Evolutionary conservation across 2,888 invertebrate species (phyloP).

Genomic region (Hyposoter dolosus): DNA sequence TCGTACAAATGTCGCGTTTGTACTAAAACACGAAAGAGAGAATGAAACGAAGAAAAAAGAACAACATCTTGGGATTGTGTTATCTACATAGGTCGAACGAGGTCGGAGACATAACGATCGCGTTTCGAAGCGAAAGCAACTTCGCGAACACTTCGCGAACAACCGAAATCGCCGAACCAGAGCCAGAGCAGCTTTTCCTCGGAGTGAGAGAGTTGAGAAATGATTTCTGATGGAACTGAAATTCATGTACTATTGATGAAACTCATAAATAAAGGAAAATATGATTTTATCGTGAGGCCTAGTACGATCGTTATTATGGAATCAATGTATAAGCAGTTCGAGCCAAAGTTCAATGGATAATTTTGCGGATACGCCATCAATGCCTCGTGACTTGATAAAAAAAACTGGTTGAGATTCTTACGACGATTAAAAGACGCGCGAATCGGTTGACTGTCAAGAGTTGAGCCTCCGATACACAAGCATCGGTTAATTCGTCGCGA

Average conservation of each 20-base stretch:
- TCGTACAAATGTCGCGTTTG: constrained; percentile 14
- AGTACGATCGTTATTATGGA: not conserved
- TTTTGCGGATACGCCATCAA: not conserved
- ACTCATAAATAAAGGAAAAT: constrained; percentile 21
- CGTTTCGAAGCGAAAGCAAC: not conserved
- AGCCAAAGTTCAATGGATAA: constrained; percentile 32
- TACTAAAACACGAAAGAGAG: constrained; percentile 1
- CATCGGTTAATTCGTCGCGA: constrained; percentile 9
- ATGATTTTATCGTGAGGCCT: not conserved
- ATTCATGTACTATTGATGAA: constrained; percentile 33
- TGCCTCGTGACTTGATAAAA: not conserved
- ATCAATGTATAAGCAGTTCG: not conserved
- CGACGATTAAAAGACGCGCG: constrained; percentile 6
- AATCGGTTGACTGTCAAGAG: not conserved
- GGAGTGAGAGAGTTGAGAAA: not conserved
- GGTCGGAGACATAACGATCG: not conserved
- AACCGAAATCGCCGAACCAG: not conserved
- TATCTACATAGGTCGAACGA: constrained; percentile 33
- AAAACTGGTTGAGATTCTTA: not conserved
- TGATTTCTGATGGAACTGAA: constrained; percentile 16
- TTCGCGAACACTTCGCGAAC: not conserved
- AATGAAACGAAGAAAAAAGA: constrained; percentile 7
- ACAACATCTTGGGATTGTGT: constrained; percentile 8
- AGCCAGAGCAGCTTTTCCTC: not conserved
- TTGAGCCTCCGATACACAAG: not conserved